A percentile compares a stretch with the other conserved stretches of the same genome.
Conservation (phyloP, 1,140 invertebrate species). For the Pararge aegeria region DNA sequence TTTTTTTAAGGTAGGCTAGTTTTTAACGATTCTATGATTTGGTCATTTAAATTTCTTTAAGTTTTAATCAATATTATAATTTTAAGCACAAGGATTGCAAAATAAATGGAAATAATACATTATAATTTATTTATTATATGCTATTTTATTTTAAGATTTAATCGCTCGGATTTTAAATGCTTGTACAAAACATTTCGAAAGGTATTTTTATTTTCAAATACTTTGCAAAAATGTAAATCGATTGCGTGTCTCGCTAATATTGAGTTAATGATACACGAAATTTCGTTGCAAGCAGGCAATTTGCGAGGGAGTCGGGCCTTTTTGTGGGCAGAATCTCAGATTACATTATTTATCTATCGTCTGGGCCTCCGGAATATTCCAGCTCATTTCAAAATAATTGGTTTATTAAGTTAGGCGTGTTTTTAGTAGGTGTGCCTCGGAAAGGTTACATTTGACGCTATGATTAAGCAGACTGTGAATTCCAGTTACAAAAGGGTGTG, state of each 20-base stretch:
- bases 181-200: no score
- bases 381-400: slow-evolving; percentile 13
- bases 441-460: neutral
- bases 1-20: no score
- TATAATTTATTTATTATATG: no score
- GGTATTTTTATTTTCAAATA: neutral
- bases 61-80: no score
- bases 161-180: no score
- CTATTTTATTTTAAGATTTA: no score
- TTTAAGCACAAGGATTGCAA: no score
- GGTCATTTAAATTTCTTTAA: no score
- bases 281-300: slow-evolving; percentile 18
- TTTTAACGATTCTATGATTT: no score
- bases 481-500: slow-evolving; percentile 5
- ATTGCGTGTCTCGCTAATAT: slow-evolving; percentile 19
- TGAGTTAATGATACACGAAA: slow-evolving; percentile 22
- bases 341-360: slow-evolving; percentile 19
- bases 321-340: slow-evolving; percentile 17
- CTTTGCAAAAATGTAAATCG: slow-evolving; percentile 5
- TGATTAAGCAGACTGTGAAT: slow-evolving; percentile 2
- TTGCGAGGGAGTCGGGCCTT: slow-evolving; percentile 12
- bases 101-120: no score
- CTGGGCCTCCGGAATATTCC: slow-evolving; percentile 16
- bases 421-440: slow-evolving; percentile 5
- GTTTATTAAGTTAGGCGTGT: slow-evolving; percentile 10